Conservation (phyloP, 2,888 invertebrate species). For the Atethmia centrago region DNA sequence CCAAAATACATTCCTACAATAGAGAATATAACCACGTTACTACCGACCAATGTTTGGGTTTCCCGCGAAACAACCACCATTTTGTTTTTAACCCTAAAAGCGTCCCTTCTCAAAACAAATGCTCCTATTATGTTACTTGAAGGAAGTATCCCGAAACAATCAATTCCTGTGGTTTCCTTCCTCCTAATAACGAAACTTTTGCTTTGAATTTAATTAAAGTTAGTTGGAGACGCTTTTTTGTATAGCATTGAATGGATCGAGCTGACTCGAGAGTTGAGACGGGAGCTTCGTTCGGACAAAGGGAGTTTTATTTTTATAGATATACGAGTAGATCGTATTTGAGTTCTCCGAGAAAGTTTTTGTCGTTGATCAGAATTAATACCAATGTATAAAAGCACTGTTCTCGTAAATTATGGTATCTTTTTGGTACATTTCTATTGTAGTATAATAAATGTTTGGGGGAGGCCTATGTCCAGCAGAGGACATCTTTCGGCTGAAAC, state of each 20-base stretch:
- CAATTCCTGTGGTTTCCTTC: slow-evolving; percentile 33
- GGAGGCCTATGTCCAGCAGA: too few relatives aligned
- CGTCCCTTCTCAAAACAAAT: slow-evolving; percentile 9
- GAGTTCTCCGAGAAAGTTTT: slow-evolving; percentile 17
- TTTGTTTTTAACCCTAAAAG: slow-evolving; percentile 7
- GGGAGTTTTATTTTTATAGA: slow-evolving; percentile 15
- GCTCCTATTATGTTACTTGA: slow-evolving; percentile 28
- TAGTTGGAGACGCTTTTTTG: slow-evolving; percentile 36
- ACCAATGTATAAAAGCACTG: neutral
- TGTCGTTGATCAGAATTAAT: slow-evolving; percentile 16
- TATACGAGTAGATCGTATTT: slow-evolving; percentile 20
- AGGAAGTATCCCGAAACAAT: slow-evolving; percentile 42
- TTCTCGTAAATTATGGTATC: neutral
- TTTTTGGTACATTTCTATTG: too few relatives aligned
- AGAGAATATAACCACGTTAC: too few relatives aligned
- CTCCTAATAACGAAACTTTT: slow-evolving; percentile 46
- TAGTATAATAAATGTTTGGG: too few relatives aligned
- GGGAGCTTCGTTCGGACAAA: neutral
- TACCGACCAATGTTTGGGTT: too few relatives aligned
- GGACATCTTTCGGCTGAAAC: too few relatives aligned
- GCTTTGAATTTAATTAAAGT: slow-evolving; percentile 65
- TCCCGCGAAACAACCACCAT: slow-evolving; percentile 6
- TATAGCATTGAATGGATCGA: slow-evolving; percentile 28
- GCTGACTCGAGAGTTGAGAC: slow-evolving; percentile 15
- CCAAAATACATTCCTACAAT: too few relatives aligned